phyloP scores from a whole-genome alignment of 2,113 vertebrate species.

The Uria lomvia region DNA sequence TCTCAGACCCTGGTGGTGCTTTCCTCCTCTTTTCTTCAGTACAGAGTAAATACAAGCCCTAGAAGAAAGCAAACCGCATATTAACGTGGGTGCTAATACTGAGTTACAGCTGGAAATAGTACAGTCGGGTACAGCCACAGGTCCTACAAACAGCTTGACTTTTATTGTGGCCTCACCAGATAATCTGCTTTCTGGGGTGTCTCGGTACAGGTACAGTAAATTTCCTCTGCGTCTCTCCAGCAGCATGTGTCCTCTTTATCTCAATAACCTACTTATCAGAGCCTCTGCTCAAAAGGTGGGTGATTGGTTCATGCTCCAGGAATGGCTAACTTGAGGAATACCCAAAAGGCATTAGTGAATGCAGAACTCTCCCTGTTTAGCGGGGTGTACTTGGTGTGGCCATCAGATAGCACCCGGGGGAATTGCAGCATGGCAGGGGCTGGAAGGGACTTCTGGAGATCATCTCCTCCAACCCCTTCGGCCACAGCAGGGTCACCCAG shows the following conservation, averaged over 20 bases:
- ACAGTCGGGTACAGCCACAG: neutral
- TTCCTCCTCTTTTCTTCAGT: neutral
- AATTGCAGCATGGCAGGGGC: neutral
- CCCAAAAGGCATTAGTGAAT: neutral
- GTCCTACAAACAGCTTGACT: neutral
- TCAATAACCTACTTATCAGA: neutral
- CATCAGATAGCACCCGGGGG: no score
- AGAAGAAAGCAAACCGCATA: neutral
- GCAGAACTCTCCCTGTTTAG: neutral
- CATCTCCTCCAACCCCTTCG: neutral
- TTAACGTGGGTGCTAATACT: rapidly evolving
- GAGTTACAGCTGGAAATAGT: neutral
- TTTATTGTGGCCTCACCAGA: neutral
- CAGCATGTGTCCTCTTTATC: neutral
- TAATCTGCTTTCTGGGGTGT: neutral
- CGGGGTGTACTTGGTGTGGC: neutral
- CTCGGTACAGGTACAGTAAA: neutral
- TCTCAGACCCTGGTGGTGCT: rapidly evolving
- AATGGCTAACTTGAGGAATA: neutral
- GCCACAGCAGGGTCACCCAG: neutral
- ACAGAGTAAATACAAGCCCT: neutral
- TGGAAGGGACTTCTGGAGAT: neutral
- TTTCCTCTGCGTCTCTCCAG: neutral
- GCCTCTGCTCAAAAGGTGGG: neutral
- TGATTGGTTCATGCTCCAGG: rapidly evolving